These are phyloP conservation scores for Trachelus stipa DNA, from an alignment of 2,888 invertebrate species.

Conservation along the genomic window DNA sequence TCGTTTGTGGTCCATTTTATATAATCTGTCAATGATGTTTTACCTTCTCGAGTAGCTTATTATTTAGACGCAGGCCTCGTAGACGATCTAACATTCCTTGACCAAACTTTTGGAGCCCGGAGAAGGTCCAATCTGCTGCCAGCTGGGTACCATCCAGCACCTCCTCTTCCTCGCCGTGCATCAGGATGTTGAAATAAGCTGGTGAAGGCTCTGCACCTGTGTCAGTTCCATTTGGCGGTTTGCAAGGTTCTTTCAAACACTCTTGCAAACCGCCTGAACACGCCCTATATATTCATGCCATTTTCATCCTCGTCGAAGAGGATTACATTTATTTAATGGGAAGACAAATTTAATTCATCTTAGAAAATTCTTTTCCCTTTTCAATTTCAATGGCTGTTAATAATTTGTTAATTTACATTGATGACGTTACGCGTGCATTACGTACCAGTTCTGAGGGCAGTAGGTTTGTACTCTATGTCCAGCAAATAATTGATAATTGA, in stretches of 20 bases:
- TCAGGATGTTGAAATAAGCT: conserved; percentile 91
- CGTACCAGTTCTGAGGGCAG: conserved; percentile 87
- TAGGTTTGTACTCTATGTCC: conserved; percentile 85
- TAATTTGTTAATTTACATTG: too few relatives aligned
- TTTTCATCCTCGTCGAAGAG: not conserved
- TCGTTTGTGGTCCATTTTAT: too few relatives aligned
- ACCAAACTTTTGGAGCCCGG: conserved; percentile 94
- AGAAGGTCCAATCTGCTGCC: conserved; percentile 95
- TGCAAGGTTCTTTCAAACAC: conserved; percentile 42
- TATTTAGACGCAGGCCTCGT: conserved; percentile 83
- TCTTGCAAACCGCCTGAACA: conserved; percentile 50
- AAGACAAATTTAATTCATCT: too few relatives aligned
- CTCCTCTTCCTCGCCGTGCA: conserved; percentile 88
- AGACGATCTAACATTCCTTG: conserved; percentile 91
- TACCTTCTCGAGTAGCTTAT: conserved; percentile 90
- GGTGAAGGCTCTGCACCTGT: conserved; percentile 94
- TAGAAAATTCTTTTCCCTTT: too few relatives aligned
- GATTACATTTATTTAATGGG: too few relatives aligned
- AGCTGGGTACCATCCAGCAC: conserved; percentile 91
- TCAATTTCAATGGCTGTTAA: too few relatives aligned
- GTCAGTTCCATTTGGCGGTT: conserved; percentile 36
- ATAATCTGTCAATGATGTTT: conserved; percentile 25
- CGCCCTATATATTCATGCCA: conserved; percentile 35
- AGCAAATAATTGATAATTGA: conserved; percentile 93
- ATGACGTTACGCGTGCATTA: conserved; percentile 7